Evolutionary conservation across 2,113 vertebrate species (phyloP).

Genomic region (Pterophyllum scalare): DNA sequence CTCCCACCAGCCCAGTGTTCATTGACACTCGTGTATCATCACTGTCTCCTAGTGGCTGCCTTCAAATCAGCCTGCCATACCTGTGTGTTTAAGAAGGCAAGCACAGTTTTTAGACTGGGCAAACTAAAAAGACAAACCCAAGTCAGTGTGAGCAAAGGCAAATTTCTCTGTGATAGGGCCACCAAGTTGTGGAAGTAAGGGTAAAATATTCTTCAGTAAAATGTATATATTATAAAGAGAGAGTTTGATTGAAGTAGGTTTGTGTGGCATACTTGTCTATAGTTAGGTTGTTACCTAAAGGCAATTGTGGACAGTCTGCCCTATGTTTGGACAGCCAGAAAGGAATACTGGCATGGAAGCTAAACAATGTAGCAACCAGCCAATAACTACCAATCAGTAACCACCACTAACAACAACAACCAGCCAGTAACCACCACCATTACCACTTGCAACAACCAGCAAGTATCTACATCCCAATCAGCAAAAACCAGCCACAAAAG

Average conservation of each 20-base stretch:
- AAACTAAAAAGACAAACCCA: background rate
- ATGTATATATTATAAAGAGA: background rate
- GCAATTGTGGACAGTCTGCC: too few species aligned
- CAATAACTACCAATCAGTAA: too few species aligned
- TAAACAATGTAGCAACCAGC: too few species aligned
- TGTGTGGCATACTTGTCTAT: background rate
- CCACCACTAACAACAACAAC: too few species aligned
- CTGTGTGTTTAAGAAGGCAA: background rate
- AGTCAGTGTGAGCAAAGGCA: background rate
- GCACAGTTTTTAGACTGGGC: background rate
- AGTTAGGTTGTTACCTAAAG: background rate
- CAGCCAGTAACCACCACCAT: too few species aligned
- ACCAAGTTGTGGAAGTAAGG: background rate
- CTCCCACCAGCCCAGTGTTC: slow-evolving; percentile 5
- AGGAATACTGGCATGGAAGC: background rate
- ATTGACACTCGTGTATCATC: background rate
- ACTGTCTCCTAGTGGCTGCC: background rate
- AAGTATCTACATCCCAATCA: too few species aligned
- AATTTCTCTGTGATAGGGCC: background rate
- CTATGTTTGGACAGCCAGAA: background rate
- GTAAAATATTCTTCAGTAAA: background rate
- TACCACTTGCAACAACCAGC: too few species aligned
- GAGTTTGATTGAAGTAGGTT: background rate
- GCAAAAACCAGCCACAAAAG: too few species aligned
- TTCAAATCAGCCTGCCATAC: slow-evolving; percentile 11